Percentiles rank a stretch among this genome's conserved stretches.
Conservation (phyloP, 2,797 vertebrate genomes). For the Myoxocephalus aenaeus region DNA sequence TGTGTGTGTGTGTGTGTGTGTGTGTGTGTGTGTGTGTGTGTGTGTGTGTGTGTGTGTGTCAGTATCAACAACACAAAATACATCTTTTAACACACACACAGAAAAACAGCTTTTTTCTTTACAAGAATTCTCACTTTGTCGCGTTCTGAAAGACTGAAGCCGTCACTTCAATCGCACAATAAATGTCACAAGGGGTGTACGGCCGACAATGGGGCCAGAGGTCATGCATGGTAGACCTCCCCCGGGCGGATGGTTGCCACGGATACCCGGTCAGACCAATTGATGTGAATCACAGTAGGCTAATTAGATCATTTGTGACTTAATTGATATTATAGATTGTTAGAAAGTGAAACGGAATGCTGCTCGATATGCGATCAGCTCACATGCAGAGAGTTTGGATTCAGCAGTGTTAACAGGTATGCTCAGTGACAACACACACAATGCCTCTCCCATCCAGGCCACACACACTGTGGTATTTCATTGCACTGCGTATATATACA, state of each 20-base stretch:
- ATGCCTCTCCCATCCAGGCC: conserved; percentile 45
- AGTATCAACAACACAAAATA: conserved; percentile 49
- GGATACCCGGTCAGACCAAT: conserved; percentile 66
- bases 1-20: not conserved
- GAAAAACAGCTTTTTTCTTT: conserved; percentile 17
- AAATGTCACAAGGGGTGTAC: conserved; percentile 29
- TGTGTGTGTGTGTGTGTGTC: conserved; percentile 27
- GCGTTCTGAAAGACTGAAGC: conserved; percentile 21
- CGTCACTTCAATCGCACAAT: conserved; percentile 32
- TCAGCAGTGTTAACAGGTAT: conserved; percentile 37
- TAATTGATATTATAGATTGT: conserved; percentile 74
- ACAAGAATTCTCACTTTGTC: conserved; percentile 71
- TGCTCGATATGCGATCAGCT: conserved; percentile 54
- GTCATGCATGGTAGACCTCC: conserved; percentile 51
- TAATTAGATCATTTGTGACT: conserved; percentile 80
- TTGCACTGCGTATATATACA: conserved; percentile 34
- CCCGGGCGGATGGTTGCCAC: conserved; percentile 49
- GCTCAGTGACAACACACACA: conserved; percentile 54
- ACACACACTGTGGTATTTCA: conserved; percentile 49
- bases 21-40: not conserved
- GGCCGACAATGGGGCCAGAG: conserved; percentile 39
- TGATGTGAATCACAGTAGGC: conserved; percentile 70
- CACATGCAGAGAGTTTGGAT: conserved; percentile 16
- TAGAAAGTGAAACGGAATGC: conserved; percentile 47
- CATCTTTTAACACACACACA: conserved; percentile 36